These are phyloP conservation scores for Clarias batrachus DNA, from an alignment of 2,113 vertebrate genomes.

Conservation along the genomic window DNA sequence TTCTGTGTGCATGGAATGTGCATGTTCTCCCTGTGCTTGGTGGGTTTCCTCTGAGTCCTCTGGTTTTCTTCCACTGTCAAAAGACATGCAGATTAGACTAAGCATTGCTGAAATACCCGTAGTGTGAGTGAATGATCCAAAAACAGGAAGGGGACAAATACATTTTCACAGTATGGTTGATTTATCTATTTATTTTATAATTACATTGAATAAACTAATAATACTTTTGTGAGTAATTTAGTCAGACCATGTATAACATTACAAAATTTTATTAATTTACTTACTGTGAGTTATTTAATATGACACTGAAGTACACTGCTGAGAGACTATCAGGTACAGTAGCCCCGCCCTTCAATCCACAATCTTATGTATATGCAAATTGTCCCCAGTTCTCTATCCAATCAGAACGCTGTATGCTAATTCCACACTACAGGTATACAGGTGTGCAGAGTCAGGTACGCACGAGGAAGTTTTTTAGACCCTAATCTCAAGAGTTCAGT, in stretches of 20 bases:
- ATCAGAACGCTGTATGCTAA: constrained; percentile 41
- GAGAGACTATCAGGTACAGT: too few relatives aligned
- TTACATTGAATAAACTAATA: background rate
- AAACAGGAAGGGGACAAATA: too few relatives aligned
- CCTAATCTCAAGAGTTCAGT: background rate
- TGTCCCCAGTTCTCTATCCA: background rate
- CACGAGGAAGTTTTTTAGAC: background rate
- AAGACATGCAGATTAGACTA: too few relatives aligned
- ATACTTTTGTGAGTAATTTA: background rate
- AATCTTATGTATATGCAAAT: constrained; percentile 24
- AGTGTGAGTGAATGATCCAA: too few relatives aligned
- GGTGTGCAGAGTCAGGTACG: constrained; percentile 25
- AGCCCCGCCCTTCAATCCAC: background rate
- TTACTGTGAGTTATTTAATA: background rate
- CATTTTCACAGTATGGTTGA: background rate
- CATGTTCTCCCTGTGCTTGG: too few relatives aligned
- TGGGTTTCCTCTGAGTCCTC: too few relatives aligned
- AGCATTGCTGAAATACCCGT: too few relatives aligned
- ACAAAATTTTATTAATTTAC: background rate
- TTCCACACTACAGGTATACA: constrained; percentile 6
- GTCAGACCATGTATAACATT: background rate
- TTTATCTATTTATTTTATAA: background rate
- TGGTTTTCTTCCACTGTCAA: too few relatives aligned
- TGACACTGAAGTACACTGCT: background rate
- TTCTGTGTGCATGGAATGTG: too few relatives aligned